Conservation (phyloP, 2,797 vertebrate species). For the Eulemur rubriventer region DNA sequence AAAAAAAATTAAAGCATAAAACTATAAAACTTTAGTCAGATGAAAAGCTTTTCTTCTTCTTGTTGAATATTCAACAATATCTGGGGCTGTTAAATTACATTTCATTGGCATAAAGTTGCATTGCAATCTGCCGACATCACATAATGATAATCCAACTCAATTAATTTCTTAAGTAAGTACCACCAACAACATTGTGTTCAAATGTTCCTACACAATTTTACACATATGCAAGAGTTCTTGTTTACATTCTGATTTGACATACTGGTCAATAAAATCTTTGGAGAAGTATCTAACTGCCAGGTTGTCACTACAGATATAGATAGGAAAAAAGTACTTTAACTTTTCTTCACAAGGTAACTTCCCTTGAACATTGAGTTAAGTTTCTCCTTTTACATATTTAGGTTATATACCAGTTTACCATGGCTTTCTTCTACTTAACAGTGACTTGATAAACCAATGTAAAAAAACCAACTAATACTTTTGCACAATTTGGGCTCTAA, state of each 20-base stretch:
- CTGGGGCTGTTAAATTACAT: conserved; percentile 89
- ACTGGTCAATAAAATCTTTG: conserved; percentile 85
- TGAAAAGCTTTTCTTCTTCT: conserved; percentile 87
- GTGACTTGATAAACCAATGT: conserved; percentile 84
- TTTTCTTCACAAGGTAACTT: conserved; percentile 90
- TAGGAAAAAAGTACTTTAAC: conserved; percentile 85
- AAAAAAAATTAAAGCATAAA: conserved; percentile 89
- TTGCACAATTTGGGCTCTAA: conserved; percentile 83
- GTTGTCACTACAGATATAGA: conserved; percentile 83
- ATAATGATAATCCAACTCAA: conserved; percentile 89
- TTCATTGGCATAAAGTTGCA: conserved; percentile 95
- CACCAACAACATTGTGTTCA: conserved; percentile 89
- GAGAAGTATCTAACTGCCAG: conserved; percentile 85
- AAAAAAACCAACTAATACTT: conserved; percentile 58
- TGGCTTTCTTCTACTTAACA: conserved; percentile 86
- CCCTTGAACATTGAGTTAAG: conserved; percentile 86
- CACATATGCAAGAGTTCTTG: conserved; percentile 87
- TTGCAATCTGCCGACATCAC: conserved; percentile 96
- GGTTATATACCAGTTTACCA: conserved; percentile 89
- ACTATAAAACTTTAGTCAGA: conserved; percentile 90
- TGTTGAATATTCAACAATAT: conserved; percentile 89
- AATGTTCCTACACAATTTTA: conserved; percentile 87
- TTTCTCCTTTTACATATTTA: conserved; percentile 87
- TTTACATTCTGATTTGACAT: conserved; percentile 87
- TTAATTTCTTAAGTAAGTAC: conserved; percentile 90